These are phyloP conservation scores for Brachionus angularis DNA, from an alignment of 1,140 invertebrate species.

Conservation along the genomic window DNA sequence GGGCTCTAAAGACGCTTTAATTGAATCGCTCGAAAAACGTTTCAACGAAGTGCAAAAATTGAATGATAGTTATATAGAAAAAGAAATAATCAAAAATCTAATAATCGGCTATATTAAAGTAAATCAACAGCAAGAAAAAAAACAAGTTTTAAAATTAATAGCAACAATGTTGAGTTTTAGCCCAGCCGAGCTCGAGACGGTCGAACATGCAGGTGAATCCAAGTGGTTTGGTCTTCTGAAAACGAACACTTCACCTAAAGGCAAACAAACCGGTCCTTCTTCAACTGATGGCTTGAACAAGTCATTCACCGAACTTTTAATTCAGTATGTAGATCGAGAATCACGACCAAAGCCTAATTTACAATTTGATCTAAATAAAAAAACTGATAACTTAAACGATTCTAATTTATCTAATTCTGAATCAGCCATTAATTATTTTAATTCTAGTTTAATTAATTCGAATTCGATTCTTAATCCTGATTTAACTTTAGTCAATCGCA, in stretches of 20 bases:
- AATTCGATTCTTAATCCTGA: not conserved
- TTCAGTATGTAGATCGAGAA: conserved; percentile 44
- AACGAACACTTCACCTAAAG: not conserved
- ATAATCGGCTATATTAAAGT: conserved; percentile 43
- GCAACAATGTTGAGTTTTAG: conserved; percentile 27
- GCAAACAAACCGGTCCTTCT: not conserved
- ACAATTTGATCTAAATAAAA: conserved; percentile 36
- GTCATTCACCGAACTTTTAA: conserved; percentile 42
- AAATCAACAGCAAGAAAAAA: conserved; percentile 35
- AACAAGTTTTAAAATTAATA: conserved; percentile 38
- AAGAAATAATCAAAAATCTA: conserved; percentile 42
- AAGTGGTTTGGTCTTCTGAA: conserved; percentile 22
- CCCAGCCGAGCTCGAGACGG: conserved; percentile 5
- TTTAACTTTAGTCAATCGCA: conserved; percentile 31
- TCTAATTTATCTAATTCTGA: conserved; percentile 32
- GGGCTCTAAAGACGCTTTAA: conserved; percentile 24
- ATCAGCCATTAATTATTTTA: conserved; percentile 20
- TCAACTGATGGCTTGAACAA: not conserved
- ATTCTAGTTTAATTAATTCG: not conserved
- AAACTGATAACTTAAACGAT: conserved; percentile 27
- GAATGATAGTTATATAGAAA: conserved; percentile 26
- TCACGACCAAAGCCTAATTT: conserved; percentile 36
- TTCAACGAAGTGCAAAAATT: conserved; percentile 36
- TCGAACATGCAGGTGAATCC: not conserved
- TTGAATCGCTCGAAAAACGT: conserved; percentile 33